Base-by-base conservation (phyloP, 2,888 invertebrate species). In the Protonemura montana region DNA sequence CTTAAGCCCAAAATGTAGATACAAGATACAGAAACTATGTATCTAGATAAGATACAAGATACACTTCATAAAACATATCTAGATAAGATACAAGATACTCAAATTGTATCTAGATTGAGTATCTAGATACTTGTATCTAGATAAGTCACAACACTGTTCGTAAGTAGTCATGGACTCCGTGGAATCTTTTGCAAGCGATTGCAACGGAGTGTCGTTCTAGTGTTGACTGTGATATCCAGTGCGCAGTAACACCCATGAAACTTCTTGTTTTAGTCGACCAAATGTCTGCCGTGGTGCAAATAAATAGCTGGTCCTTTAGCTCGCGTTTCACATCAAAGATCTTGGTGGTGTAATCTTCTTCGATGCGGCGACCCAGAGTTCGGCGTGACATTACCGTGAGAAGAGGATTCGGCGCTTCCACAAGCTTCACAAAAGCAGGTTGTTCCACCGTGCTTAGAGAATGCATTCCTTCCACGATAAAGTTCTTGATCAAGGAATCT, bases 211-310 rank as follows among this genome's bases (percentile, higher is more conserved):
- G 80, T 25, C 80, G 28, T 76, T 25, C n/a, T 76, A 26, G 10
- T 6, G 35, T 35, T 35, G 35, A 35, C 10, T 35, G 35, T 35
- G 35, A 6, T 35, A 10, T 35, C 26, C 76, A 76, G 26, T 76
- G n/a, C 76, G 76, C 26, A 21, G 26, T 76, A 76, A 76, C 76
- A 76, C 76, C 76, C 76, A 76, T 76, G 26, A 76, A 76, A 76
- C 76, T 76, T 25, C 76, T 21, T 21, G 76, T 76, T 76, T 76
- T 80, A n/a, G 27, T 80, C 16, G 80, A 80, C 80, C 80, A 80
- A 80, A 80, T 80, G 28, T 80, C 80, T 27, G 80, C 80, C 16
- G 80, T 80, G 80, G 28, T 80, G 27, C 80, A 76, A 76, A 76
- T 26, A 80, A 26, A 80, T 25, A 16, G 16, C 28, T 80, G 6